A percentile compares a stretch with the other conserved stretches of the same genome.
phyloP scores from a whole-genome alignment of 2,113 vertebrate genomes.

The Neotoma lepida region DNA sequence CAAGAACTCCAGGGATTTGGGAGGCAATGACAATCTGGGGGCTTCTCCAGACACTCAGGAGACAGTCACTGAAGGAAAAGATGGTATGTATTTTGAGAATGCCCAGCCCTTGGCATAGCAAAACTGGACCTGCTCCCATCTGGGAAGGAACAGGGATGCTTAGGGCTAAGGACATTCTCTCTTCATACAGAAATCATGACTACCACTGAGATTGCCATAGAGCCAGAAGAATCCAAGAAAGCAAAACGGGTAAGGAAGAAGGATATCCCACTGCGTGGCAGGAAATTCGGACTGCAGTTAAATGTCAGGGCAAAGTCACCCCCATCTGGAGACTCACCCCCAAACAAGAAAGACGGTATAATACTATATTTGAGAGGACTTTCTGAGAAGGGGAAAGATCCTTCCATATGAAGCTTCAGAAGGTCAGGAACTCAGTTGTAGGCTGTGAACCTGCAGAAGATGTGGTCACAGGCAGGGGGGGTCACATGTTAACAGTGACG shows the following conservation, averaged over 20 bases:
- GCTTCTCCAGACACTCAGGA: slow-evolving; percentile 73
- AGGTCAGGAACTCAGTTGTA: background rate
- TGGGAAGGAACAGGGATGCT: background rate
- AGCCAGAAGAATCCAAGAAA: slow-evolving; percentile 26
- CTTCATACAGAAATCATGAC: slow-evolving; percentile 65
- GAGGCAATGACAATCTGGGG: slow-evolving; percentile 72
- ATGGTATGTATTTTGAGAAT: slow-evolving; percentile 72
- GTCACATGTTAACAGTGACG: background rate
- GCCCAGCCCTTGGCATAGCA: background rate
- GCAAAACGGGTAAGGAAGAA: slow-evolving; percentile 83
- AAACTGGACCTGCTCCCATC: background rate
- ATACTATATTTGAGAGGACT: background rate
- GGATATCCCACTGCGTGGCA: background rate
- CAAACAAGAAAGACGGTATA: background rate
- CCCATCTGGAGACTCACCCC: background rate
- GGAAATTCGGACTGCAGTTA: background rate
- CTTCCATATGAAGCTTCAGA: background rate
- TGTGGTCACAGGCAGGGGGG: background rate
- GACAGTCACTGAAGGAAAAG: slow-evolving; percentile 62
- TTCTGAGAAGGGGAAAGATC: background rate
- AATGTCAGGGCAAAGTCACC: background rate
- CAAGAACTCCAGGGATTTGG: slow-evolving; percentile 74
- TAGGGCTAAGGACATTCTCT: background rate
- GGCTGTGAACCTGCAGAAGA: background rate
- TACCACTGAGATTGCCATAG: rapidly evolving